Percentiles rank a stretch among this genome's conserved stretches.
Evolutionary conservation across 1,140 invertebrate species (phyloP).

Genomic region (Trichonephila clavipes): DNA sequence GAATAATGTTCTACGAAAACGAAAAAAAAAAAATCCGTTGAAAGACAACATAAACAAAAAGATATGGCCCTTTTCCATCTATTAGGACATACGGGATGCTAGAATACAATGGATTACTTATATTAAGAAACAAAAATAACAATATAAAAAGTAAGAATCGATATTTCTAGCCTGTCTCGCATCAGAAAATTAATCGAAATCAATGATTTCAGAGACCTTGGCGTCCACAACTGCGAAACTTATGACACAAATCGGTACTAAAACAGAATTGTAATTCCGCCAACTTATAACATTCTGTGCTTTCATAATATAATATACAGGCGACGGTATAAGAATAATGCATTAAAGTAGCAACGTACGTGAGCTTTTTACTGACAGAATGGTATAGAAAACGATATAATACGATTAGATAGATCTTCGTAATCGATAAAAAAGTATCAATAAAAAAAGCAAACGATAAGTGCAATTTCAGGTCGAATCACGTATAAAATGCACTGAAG

Average conservation of each 20-base stretch:
- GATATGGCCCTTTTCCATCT: too few relatives aligned
- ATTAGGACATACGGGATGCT: too few relatives aligned
- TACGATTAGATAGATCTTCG: not conserved
- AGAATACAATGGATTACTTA: too few relatives aligned
- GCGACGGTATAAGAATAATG: not conserved
- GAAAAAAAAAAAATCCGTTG: too few relatives aligned
- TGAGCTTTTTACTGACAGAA: slow-evolving; percentile 36
- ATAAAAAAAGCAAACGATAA: slow-evolving; percentile 31
- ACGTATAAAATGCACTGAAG: slow-evolving; percentile 37
- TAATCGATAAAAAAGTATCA: slow-evolving; percentile 34
- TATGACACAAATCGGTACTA: slow-evolving; percentile 43
- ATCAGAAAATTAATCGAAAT: slow-evolving; percentile 42
- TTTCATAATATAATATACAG: not conserved
- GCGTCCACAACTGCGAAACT: not conserved
- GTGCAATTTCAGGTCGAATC: slow-evolving; percentile 33
- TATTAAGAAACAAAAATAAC: too few relatives aligned
- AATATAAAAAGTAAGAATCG: not conserved
- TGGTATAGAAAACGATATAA: slow-evolving; percentile 10
- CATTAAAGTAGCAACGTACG: slow-evolving; percentile 32
- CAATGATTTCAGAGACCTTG: slow-evolving; percentile 47
- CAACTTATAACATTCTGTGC: slow-evolving; percentile 25
- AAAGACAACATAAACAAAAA: too few relatives aligned
- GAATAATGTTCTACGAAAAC: too few relatives aligned
- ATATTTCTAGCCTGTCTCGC: not conserved
- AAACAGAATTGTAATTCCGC: slow-evolving; percentile 45